These are phyloP conservation scores for Amphimallon solstitiale DNA, from an alignment of 2,888 invertebrate species.

Conservation along the genomic window DNA sequence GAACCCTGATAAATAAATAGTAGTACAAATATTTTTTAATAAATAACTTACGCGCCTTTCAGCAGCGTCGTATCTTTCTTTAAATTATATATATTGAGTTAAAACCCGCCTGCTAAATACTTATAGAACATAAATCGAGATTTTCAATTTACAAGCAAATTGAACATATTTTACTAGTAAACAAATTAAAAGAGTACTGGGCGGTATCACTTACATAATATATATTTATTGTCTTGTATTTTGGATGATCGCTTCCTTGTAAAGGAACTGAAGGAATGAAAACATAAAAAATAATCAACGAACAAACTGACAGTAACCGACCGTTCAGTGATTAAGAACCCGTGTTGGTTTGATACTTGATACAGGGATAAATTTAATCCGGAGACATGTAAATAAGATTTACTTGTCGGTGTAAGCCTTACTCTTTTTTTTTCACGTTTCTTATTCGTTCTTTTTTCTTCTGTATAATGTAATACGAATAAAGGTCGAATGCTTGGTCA, in stretches of 20 bases:
- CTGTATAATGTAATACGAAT: background rate
- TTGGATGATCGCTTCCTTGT: background rate
- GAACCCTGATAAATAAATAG: no score
- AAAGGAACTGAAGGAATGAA: background rate
- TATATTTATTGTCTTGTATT: background rate
- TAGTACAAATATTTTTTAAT: no score
- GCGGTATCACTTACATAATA: no score
- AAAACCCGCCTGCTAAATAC: no score
- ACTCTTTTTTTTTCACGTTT: background rate
- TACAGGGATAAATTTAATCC: conserved; percentile 25
- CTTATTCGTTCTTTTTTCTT: background rate
- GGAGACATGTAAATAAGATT: conserved; percentile 28
- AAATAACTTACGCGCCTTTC: no score
- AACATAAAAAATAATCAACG: conserved; percentile 18
- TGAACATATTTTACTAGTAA: no score
- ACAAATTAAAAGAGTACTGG: no score
- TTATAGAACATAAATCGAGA: no score
- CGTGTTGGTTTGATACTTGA: conserved; percentile 18
- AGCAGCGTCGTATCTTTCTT: no score
- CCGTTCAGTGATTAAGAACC: conserved; percentile 20
- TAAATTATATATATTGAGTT: no score
- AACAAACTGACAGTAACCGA: conserved; percentile 10
- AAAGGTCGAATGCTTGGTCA: background rate
- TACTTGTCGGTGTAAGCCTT: conserved; percentile 6
- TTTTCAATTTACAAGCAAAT: no score